Evolutionary conservation across 92 coral and sea anemone species (phyloP), one percentile per base, ranked within the genome.

Genomic region (Palythoa grandiflora): DNA sequence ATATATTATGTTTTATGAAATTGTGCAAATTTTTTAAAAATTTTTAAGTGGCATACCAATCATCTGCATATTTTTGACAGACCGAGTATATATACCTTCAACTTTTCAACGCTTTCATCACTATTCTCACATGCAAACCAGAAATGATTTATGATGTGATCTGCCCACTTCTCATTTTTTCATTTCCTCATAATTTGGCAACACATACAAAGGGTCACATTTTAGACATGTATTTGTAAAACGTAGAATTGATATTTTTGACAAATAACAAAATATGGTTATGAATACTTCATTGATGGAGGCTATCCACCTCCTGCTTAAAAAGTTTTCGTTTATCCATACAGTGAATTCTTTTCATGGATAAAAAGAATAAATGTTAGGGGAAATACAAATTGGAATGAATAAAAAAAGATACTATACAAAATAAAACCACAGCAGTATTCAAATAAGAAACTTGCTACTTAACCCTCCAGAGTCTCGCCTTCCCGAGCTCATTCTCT

Each of bases 61-160:
- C 28, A 73, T 28, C 36, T 15, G 6, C 3, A 48, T 1, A 16
- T 75, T 17, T 7, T 47, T 48, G 14, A 14, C 85, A 55, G 19
- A n/a, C n/a, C n/a, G n/a, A n/a, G n/a, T n/a, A n/a, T 7, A 9
- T 19, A 38, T 72, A 83, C 87, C 87, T 83, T 83, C 55, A 83
- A 52, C 40, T 83, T 83, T 21, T 83, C 87, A 9, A 54, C 78
- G 21, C 87, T 83, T 68, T 37, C 87, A n/a, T 13, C 78, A 68
- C 87, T 68, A 36, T 83, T 61, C 40, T 83, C 37, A 36, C 87
- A 83, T 16, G 57, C 71, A 51, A 54, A 83, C 87, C 87, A 83
- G 37, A 83, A 83, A 51, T 83, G 87, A 39, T 83, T 83, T 9
- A 81, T 81, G 17, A 83, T 66, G 36, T 83, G 77, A 28, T 66